These are phyloP conservation scores for Oligia fasciuncula DNA, from an alignment of 2,888 invertebrate species.

Conservation along the genomic window DNA sequence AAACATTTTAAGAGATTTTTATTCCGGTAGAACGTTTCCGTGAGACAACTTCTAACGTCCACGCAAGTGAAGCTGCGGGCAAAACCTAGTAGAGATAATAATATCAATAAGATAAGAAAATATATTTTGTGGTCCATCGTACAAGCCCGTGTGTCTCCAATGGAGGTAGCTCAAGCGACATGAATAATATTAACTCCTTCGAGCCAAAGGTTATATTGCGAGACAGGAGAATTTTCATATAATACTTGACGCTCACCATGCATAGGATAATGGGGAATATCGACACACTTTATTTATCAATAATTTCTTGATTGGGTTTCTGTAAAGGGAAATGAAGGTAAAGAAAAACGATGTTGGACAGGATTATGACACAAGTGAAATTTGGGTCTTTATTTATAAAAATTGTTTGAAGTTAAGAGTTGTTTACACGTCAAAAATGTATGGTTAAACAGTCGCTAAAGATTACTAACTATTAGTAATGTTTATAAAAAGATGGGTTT, in stretches of 20 bases:
- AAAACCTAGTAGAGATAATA: too few relatives aligned
- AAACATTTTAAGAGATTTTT: too few relatives aligned
- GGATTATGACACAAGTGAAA: too few relatives aligned
- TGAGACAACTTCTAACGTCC: too few relatives aligned
- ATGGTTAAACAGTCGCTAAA: too few relatives aligned
- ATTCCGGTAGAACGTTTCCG: too few relatives aligned
- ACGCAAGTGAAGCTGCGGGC: too few relatives aligned
- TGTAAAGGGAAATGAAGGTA: not conserved
- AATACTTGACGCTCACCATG: slow-evolving; percentile 13
- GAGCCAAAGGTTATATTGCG: slow-evolving; percentile 41
- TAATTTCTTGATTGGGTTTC: not conserved
- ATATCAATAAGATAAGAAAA: not conserved
- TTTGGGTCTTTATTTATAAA: too few relatives aligned
- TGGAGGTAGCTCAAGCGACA: slow-evolving; percentile 42
- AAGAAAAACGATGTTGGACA: not conserved
- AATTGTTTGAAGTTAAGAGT: too few relatives aligned
- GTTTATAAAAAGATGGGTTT: too few relatives aligned
- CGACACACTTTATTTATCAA: slow-evolving; percentile 11
- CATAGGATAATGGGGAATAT: slow-evolving; percentile 31
- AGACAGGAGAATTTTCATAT: slow-evolving; percentile 41
- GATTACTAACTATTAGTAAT: too few relatives aligned
- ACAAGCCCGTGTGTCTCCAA: slow-evolving; percentile 1
- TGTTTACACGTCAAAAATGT: too few relatives aligned
- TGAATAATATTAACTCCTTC: slow-evolving; percentile 62
- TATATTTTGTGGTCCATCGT: not conserved